Conservation (phyloP, 2,113 vertebrate species). For the Clarias batrachus region DNA sequence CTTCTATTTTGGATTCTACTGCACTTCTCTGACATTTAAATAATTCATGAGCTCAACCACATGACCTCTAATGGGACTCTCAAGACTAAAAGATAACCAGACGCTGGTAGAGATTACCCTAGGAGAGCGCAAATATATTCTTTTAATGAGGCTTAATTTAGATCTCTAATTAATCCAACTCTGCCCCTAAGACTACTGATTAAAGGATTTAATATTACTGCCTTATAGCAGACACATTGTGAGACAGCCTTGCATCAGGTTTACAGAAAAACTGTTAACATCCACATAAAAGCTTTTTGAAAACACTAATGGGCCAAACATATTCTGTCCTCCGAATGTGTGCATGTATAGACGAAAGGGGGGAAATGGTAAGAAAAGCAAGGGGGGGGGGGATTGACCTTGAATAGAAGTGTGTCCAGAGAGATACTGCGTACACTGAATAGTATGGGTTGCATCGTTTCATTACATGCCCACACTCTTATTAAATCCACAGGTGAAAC, state of each 20-base stretch:
- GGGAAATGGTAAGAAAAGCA: neutral
- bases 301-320: neutral
- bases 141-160: slow-evolving; percentile 48
- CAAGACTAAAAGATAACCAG: slow-evolving; percentile 22
- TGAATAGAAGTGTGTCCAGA: slow-evolving; percentile 5
- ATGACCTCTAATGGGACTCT: slow-evolving; percentile 7
- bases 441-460: slow-evolving; percentile 19
- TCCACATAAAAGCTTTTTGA: neutral
- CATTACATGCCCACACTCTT: slow-evolving; percentile 25
- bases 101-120: slow-evolving; percentile 19
- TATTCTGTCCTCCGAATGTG: neutral
- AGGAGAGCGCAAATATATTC: slow-evolving; percentile 33
- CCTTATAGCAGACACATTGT: slow-evolving; percentile 14
- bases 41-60: slow-evolving; percentile 7
- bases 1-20: neutral
- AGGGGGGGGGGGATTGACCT: neutral
- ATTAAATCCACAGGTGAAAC: slow-evolving; percentile 19
- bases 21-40: neutral
- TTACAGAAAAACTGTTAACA: neutral
- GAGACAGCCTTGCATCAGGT: neutral
- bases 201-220: slow-evolving; percentile 45
- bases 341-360: neutral
- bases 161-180: slow-evolving; percentile 47
- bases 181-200: slow-evolving; percentile 42
- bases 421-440: neutral